These are phyloP conservation scores for Psephotus haematonotus DNA, from an alignment of 2,113 vertebrate species.

Conservation along the genomic window DNA sequence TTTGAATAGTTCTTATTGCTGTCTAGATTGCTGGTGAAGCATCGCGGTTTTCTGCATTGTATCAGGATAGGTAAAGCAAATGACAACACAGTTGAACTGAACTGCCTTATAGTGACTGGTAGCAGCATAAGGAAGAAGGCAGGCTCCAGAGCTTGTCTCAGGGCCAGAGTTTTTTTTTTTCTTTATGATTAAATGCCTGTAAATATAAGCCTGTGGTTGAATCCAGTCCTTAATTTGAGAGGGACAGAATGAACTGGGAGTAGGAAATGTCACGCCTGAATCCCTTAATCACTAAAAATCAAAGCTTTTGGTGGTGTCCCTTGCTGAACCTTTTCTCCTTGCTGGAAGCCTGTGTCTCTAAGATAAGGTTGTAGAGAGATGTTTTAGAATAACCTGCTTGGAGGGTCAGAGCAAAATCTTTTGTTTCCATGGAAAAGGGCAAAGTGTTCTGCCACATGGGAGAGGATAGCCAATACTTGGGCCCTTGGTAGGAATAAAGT, in stretches of 20 bases:
- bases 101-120: neutral
- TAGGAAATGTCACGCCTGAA: neutral
- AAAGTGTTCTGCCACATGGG: neutral
- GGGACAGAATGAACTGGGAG: neutral
- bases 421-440: neutral
- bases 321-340: neutral
- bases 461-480: neutral
- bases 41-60: neutral
- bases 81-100: neutral
- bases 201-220: constrained; percentile 23
- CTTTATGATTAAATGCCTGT: neutral
- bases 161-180: neutral
- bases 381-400: neutral
- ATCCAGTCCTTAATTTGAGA: constrained; percentile 24
- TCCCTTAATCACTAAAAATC: neutral
- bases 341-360: neutral
- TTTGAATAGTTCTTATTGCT: neutral
- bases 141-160: neutral
- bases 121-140: neutral
- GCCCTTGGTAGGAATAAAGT: neutral
- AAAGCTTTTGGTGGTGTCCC: neutral
- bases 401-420: neutral
- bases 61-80: neutral
- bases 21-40: neutral
- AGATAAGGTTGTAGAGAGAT: neutral